Evolutionary conservation across 2,113 vertebrate genomes (phyloP).

Genomic region (Lipophrys pholis): DNA sequence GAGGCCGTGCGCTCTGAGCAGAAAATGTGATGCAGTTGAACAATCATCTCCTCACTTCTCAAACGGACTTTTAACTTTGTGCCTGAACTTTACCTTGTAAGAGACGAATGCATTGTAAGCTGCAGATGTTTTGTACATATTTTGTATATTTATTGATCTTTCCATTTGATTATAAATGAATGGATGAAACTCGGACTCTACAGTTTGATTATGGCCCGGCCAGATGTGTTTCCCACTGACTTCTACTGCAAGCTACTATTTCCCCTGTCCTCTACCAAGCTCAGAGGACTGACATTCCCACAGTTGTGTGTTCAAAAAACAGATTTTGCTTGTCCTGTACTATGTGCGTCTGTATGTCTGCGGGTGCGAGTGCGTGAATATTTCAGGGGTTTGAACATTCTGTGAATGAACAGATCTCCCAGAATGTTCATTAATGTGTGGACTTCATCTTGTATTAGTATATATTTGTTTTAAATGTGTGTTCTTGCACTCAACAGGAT

Average conservation of each 20-base stretch:
- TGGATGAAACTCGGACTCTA: conserved; percentile 49
- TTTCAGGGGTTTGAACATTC: conserved; percentile 75
- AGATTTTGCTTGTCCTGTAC: conserved; percentile 48
- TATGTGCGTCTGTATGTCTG: conserved; percentile 12
- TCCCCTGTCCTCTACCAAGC: conserved; percentile 32
- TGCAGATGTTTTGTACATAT: conserved; percentile 79
- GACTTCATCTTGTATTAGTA: conserved; percentile 54
- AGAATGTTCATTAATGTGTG: conserved; percentile 63
- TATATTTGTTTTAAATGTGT: conserved; percentile 50
- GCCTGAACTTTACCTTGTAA: conserved; percentile 91
- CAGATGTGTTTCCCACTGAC: conserved; percentile 39
- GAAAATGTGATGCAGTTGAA: conserved; percentile 87
- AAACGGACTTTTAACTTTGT: conserved; percentile 91
- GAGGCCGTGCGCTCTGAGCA: conserved; percentile 79
- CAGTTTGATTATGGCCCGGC: conserved; percentile 32
- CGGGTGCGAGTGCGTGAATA: neutral
- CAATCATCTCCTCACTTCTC: conserved; percentile 89
- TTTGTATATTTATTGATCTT: conserved; percentile 76
- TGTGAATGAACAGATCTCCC: conserved; percentile 79
- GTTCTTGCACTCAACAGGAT: conserved; percentile 54
- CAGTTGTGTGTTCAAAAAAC: conserved; percentile 54
- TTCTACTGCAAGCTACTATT: conserved; percentile 50
- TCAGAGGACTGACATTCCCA: conserved; percentile 57
- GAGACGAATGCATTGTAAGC: conserved; percentile 95
- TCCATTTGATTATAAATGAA: conserved; percentile 56